A percentile compares a stretch with the other conserved stretches of the same genome.
phyloP scores from a whole-genome alignment of 2,888 invertebrate genomes.

The Leptopterna dolabrata region DNA sequence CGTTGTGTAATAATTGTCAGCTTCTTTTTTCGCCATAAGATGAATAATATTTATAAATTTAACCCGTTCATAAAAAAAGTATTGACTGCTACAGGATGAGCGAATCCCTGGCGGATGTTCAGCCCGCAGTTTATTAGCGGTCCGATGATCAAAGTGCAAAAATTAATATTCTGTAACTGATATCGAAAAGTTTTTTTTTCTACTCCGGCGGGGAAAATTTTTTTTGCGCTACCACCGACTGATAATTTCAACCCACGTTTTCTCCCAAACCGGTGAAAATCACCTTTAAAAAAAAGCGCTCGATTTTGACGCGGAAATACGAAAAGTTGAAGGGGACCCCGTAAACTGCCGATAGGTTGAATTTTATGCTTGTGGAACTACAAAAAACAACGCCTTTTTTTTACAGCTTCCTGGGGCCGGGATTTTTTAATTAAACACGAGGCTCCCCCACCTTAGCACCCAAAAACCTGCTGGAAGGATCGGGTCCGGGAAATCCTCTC shows the following conservation, averaged over 20 bases:
- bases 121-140: neutral
- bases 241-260: neutral
- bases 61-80: no score
- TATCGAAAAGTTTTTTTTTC: neutral
- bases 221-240: neutral
- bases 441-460: no score
- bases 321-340: neutral
- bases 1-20: no score
- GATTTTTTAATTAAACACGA: no score
- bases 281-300: neutral
- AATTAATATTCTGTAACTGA: conserved; percentile 3
- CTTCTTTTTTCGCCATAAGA: no score
- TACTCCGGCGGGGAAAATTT: neutral
- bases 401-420: no score
- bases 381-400: no score
- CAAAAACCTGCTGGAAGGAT: no score
- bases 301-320: neutral
- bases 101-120: neutral
- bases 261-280: neutral
- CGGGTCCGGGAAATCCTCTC: no score
- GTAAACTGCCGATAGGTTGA: neutral
- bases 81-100: no score
- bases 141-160: neutral
- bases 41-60: no score
- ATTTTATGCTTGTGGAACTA: no score